Base-by-base conservation (phyloP, 2,888 invertebrate genomes). In the Synergus itoensis region DNA sequence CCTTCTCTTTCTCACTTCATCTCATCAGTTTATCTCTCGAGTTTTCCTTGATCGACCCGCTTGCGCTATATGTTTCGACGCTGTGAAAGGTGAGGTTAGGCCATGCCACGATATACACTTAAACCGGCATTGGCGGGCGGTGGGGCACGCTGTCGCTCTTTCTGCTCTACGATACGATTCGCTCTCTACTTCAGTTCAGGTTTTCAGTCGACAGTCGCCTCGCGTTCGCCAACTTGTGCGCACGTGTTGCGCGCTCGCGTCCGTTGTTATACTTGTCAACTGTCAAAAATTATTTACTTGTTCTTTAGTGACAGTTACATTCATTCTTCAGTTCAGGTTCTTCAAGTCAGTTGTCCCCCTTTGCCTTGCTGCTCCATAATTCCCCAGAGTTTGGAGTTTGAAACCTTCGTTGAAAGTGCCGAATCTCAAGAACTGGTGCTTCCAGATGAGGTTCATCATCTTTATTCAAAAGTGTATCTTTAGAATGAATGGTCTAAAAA, bases 191-290 rank as follows among this genome's bases (percentile, higher is more conserved):
- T 86, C 88, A 36, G 36, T 5, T 5, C 0, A 36, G 5, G 36
- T 36, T 36, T 36, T 36, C 36, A 36, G 36, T 90, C 84, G 89
- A 21, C 21, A 90, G 90, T 90, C 84, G 89, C 83, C 84, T 86
- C 86, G 88, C 88, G 88, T 84, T 85, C 84, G 86, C 83, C 86
- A 85, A 82, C 79, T 84, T 82, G 87, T 77, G 78, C 82, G 85
- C 80, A 82, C 76, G 78, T 65, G 45, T 43, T 18, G 53, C 69
- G 76, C 45, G 62, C 78, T 75, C 43, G 43, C 40, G 62, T 36
- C 77, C 60, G 21, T 36, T 40, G 14, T 64, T 36, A 5, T 7
- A 36, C 60, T 16, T 65, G 77, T 57, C 21, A 67, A 28, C 43
- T 12, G 11, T 43, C 12, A 67, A 67, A 43, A 45, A 45, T 14